Percentiles rank a stretch among this genome's conserved stretches.
Conservation (phyloP, 2,113 vertebrate genomes). For the Fulmarus glacialis region DNA sequence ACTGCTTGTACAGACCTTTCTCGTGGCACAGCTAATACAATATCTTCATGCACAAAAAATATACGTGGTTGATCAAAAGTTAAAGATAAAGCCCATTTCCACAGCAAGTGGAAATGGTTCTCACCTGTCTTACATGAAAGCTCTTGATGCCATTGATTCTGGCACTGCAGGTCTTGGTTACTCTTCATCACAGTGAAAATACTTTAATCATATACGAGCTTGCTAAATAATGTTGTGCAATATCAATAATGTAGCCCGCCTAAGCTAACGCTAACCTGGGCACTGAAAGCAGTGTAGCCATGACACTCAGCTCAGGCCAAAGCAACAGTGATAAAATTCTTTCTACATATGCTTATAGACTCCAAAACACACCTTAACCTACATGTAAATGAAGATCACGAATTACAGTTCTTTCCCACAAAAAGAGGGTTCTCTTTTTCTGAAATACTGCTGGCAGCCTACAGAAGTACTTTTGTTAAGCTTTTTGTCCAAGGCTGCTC, state of each 20-base stretch:
- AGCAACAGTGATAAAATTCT: background rate
- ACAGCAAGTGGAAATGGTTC: background rate
- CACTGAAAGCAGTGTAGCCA: rapidly evolving
- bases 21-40: rapidly evolving
- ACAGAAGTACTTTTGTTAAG: background rate
- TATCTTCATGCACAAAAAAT: background rate
- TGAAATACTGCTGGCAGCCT: background rate
- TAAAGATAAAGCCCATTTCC: background rate
- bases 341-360: background rate
- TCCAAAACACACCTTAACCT: background rate
- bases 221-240: background rate
- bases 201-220: background rate
- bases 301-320: background rate
- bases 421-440: background rate
- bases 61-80: rapidly evolving
- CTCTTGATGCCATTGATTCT: background rate
- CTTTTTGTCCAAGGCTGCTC: background rate
- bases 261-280: background rate
- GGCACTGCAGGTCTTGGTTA: background rate
- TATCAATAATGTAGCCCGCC: rapidly evolving
- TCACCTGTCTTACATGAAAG: rapidly evolving
- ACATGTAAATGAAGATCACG: background rate
- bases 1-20: background rate
- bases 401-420: background rate
- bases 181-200: background rate